These are phyloP conservation scores for Callosobruchus maculatus DNA, from an alignment of 2,888 invertebrate species.

Conservation along the genomic window DNA sequence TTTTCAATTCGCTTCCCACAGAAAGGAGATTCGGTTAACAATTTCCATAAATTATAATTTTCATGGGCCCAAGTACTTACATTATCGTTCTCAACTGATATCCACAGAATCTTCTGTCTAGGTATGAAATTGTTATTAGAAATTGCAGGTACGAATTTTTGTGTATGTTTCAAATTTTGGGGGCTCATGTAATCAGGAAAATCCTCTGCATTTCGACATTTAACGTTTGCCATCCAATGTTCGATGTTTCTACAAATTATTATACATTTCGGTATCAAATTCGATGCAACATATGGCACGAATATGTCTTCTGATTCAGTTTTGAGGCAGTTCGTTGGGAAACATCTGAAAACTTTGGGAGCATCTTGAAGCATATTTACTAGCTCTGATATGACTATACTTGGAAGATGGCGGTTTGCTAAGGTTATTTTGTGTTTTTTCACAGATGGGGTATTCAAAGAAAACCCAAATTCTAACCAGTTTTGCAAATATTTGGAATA, in stretches of 20 bases:
- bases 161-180: constrained; percentile 44
- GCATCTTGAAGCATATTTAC: constrained; percentile 53
- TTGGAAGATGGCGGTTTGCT: constrained; percentile 48
- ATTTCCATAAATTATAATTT: too few relatives aligned
- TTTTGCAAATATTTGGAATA: constrained; percentile 54
- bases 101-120: constrained; percentile 61
- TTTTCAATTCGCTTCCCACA: too few relatives aligned
- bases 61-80: too few relatives aligned
- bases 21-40: too few relatives aligned
- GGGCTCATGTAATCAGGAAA: constrained; percentile 34
- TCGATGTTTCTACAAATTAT: constrained; percentile 60
- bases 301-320: constrained; percentile 37
- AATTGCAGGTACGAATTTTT: constrained; percentile 51
- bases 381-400: constrained; percentile 51
- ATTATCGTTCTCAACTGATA: constrained; percentile 56
- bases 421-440: constrained; percentile 53
- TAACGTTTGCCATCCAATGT: constrained; percentile 56
- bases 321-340: constrained; percentile 43
- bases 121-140: constrained; percentile 53
- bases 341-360: constrained; percentile 49
- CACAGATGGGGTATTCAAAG: constrained; percentile 57
- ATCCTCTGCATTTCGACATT: constrained; percentile 34
- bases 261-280: constrained; percentile 51
- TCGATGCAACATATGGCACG: constrained; percentile 46
- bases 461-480: constrained; percentile 61